These are phyloP conservation scores for Eupithecia abbreviata DNA, from an alignment of 2,888 invertebrate genomes.

Conservation along the genomic window DNA sequence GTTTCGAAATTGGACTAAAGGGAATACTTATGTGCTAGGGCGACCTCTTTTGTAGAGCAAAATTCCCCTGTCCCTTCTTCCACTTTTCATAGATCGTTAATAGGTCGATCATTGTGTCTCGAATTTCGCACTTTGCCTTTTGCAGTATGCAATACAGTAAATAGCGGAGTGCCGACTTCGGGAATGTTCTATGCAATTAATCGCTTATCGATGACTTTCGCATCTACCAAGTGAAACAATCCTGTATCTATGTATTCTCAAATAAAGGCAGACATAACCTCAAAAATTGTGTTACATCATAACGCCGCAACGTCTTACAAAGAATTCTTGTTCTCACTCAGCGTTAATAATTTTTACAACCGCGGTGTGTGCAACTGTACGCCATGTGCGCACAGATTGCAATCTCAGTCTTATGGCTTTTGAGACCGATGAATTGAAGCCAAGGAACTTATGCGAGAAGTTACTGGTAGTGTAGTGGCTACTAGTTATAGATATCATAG, in stretches of 20 bases:
- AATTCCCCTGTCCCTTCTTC: neutral
- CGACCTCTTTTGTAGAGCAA: neutral
- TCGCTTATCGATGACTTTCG: no score
- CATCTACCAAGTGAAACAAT: neutral
- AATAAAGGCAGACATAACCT: neutral
- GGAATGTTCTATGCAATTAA: no score
- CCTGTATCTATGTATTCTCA: neutral
- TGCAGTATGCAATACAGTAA: no score
- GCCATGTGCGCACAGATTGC: conserved; percentile 60
- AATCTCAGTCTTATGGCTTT: conserved; percentile 10
- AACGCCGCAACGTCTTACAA: neutral
- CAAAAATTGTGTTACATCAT: neutral
- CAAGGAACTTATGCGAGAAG: neutral
- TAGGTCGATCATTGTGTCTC: neutral
- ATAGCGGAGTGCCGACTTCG: no score
- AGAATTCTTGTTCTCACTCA: conserved; percentile 37
- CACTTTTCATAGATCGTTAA: neutral
- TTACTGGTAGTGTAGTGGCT: neutral
- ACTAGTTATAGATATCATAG: neutral
- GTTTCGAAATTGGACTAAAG: no score
- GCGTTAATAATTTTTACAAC: conserved; percentile 57
- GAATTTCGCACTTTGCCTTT: no score
- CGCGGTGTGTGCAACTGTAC: conserved; percentile 60
- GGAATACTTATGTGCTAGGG: neutral
- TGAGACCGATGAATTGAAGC: neutral